phyloP scores from a whole-genome alignment of 2,797 vertebrate species.

The Spinus pinus region DNA sequence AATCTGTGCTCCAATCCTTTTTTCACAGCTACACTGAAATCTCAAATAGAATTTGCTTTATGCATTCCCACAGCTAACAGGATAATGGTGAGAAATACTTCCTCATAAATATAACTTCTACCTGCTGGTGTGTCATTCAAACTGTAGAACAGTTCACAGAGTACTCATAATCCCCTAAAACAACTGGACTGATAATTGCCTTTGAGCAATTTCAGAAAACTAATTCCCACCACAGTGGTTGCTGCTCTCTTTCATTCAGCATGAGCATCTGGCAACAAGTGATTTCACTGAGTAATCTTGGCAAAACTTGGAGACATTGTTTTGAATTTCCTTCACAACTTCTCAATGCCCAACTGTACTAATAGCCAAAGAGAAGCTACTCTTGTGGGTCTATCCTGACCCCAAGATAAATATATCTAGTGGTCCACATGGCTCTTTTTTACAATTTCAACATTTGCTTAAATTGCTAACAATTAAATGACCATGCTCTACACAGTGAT shows the following conservation, averaged over 20 bases:
- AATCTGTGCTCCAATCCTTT: not conserved
- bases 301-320: not conserved
- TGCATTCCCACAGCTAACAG: not conserved
- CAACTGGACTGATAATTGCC: not conserved
- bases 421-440: not conserved
- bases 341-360: not conserved
- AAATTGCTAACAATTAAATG: not conserved
- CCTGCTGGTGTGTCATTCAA: not conserved
- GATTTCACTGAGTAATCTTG: not conserved
- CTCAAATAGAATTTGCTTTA: not conserved
- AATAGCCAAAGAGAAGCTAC: not conserved
- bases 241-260: not conserved
- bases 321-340: not conserved
- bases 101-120: not conserved
- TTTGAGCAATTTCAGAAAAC: not conserved
- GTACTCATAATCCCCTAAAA: not conserved
- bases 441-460: not conserved
- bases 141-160: not conserved
- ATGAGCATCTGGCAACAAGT: not conserved
- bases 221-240: not conserved
- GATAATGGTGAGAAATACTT: not conserved
- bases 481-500: not conserved
- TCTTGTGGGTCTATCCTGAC: not conserved
- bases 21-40: not conserved
- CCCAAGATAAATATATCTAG: not conserved